Base-by-base conservation (phyloP, 2,888 invertebrate genomes). In the Amiota communis region DNA sequence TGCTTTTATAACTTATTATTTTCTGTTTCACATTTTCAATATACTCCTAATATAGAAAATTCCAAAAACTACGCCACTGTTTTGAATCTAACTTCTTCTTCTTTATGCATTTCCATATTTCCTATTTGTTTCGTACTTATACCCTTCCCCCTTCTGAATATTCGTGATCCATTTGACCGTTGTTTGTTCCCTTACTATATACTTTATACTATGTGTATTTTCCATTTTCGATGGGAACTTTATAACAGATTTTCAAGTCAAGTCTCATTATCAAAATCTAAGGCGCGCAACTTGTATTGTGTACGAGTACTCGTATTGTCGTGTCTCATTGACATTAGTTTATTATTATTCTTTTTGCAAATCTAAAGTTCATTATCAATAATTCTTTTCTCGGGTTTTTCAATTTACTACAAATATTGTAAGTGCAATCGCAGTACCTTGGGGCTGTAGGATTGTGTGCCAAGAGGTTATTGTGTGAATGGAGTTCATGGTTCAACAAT, bases 81-180 rank as follows among this genome's bases (percentile, higher is more conserved):
- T 36, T n/a, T 36, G 36, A 2, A 2, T 36, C 6, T 36, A 36
- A 36, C 36, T 36, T 36, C 36, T 36, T 36, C 36, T 36, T 36
- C 8, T 36, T 2, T 36, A 36, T 36, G 36, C 36, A 36, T 36
- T 36, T 36, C 8, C 36, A 36, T 36, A 36, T 36, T 36, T 36
- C 3, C 36, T 36, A 48, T 57, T 71, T 46, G 63, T 53, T 36
- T 12, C 53, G 56, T 53, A 46, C 0, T 20, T 12, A 6, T 15
- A 8, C 11, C 20, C 59, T 59, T 15, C 1, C 17, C 10, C 11
- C 57, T 1, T 20, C 20, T 2, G 10, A 10, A n/a, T 46, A 12
- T 53, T 83, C 85, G 82, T 83, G 82, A 85, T 82, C 82, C 49
- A 61, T 75, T 78, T 80, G 84, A 82, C 84, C 84, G 79, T 73